Base-by-base conservation (phyloP, 2,888 invertebrate species). In the Galerucella pusilla region DNA sequence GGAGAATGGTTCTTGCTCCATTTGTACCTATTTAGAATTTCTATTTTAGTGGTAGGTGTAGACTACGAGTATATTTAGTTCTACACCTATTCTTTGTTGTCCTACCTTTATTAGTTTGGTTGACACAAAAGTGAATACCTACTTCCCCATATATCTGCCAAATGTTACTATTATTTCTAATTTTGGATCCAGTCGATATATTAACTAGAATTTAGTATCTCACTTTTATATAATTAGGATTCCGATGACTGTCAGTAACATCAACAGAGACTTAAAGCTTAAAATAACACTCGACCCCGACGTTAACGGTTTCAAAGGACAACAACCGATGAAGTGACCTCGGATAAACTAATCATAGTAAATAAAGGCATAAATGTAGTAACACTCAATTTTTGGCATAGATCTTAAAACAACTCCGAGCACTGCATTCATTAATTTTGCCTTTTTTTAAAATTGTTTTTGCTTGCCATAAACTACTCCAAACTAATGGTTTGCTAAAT, bases 211-310 rank as follows among this genome's bases (percentile, higher is more conserved):
- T 65, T 65, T 65, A 65, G 45, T 46, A 45, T 46, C 16, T 49
- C 46, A 65, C 45, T 65, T 65, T 65, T 65, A 65, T 65, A 46
- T 65, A 65, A 65, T 65, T 65, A 28, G 46, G 46, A 65, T 45
- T 25, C 46, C 46, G 46, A 65, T 65, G 20, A 65, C 64, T 46
- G 64, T 65, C 64, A 46, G 16, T 65, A 46, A 46, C 46, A 65
- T 65, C 64, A 42, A 65, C 64, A 65, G 20, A 65, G 42, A 65
- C 64, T 46, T 45, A 46, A 42, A 2, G 63, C 63, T 63, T 42
- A 61, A 61, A 61, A 61, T 61, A 61, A 61, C 61, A 61, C 35
- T 28, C 61, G 35, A 35, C 61, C 35, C 35, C 61, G 35, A 61
- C 61, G 14, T 28, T 35, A 28, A 57, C 57, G 7, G 57, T 57